Evolutionary conservation across 2,888 invertebrate genomes (phyloP), one percentile per base, ranked within the genome.

Genomic region (Anticlea derivata): DNA sequence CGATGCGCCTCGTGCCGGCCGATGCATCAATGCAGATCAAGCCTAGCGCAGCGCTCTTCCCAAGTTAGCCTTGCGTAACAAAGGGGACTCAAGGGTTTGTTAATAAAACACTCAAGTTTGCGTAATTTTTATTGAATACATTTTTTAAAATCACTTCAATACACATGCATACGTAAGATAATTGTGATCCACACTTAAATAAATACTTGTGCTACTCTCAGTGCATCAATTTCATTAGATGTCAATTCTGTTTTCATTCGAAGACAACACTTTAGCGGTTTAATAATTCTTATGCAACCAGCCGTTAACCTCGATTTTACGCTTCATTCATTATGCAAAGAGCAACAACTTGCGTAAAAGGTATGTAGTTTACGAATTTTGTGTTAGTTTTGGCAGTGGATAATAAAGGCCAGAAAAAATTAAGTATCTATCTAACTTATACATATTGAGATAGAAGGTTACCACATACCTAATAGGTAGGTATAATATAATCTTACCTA

Each of bases 131-230:
- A 68, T 86, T 82, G 83, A 83, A 85, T 80, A 84, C 77, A 79
- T 78, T 67, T 81, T 82, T 83, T 83, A 83, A 86, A 86, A 83
- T 70, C 86, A 86, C 86, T 72, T 80, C 80, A 84, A 82, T 82
- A 86, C 83, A 86, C 78, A 78, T 76, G 76, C 77, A 79, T 80
- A 77, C 70, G 30, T 48, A 70, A 69, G 53, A 72, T 78, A 76
- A 81, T 67, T 69, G 80, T 82, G 81, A 80, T 71, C 45, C 80
- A 86, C 81, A 76, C 80, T 66, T 63, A 51, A 69, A 61, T 33
- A 58, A 60, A 68, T 60, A 58, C 65, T 75, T 75, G 77, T 80
- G 79, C 77, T 74, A 78, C 75, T 74, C 75, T 72, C 61, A 75
- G 76, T 79, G 79, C 76, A 75, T 68, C 61, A 64, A 66, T 66